A percentile compares a stretch with the other conserved stretches of the same genome.
These are phyloP conservation scores for Campoletis raptor DNA, from an alignment of 2,888 invertebrate genomes.

Conservation along the genomic window DNA sequence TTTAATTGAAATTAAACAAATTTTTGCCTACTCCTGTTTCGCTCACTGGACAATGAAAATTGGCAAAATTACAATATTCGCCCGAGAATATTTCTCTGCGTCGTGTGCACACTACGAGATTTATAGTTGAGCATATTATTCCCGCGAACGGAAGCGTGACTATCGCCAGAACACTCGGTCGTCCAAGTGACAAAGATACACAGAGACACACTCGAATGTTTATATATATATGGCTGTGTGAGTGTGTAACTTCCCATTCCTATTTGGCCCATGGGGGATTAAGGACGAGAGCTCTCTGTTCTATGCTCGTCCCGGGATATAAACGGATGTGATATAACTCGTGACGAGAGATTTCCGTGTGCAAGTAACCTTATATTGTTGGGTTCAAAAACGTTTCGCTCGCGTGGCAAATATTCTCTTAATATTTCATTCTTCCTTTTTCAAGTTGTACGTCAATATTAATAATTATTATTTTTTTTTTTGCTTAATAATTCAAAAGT, in stretches of 20 bases:
- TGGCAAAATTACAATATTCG: conserved; percentile 20
- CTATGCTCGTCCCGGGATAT: conserved; percentile 44
- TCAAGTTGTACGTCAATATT: conserved; percentile 40
- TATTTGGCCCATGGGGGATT: conserved; percentile 63
- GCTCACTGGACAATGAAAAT: background rate
- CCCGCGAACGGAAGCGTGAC: conserved; percentile 61
- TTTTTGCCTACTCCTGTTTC: background rate
- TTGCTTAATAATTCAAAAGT: background rate
- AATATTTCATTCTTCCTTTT: conserved; percentile 38
- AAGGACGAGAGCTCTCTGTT: conserved; percentile 61
- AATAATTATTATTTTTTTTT: conserved; percentile 2
- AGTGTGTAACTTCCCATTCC: background rate
- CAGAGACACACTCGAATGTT: conserved; percentile 38
- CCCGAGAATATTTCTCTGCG: background rate
- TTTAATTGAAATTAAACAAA: conserved; percentile 14
- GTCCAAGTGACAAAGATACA: conserved; percentile 61
- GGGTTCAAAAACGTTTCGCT: conserved; percentile 38
- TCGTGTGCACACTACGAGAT: conserved; percentile 13
- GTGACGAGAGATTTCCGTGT: conserved; percentile 44
- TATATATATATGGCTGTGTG: background rate
- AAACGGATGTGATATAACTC: conserved; percentile 60
- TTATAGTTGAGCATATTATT: conserved; percentile 57
- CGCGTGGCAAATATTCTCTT: conserved; percentile 50
- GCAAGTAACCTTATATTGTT: conserved; percentile 34
- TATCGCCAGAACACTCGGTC: conserved; percentile 56